These are phyloP conservation scores for Linhomoeus sp. DNA, from an alignment of 2,888 invertebrate genomes.

Conservation along the genomic window DNA sequence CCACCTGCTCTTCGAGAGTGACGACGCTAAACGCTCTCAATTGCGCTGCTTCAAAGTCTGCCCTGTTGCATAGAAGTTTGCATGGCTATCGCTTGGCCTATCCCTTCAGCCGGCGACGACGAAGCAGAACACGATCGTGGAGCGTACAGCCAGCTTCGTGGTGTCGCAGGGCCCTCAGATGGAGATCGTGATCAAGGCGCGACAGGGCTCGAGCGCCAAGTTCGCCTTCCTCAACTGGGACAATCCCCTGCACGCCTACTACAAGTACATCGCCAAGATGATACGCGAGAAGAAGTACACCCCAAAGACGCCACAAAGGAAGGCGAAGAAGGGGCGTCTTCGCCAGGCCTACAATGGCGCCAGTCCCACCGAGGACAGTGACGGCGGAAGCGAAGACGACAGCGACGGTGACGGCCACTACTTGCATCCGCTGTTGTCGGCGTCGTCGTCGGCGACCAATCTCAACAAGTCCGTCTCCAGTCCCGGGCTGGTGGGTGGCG, in stretches of 20 bases:
- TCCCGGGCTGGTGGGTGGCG: too few species aligned
- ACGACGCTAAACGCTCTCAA: too few species aligned
- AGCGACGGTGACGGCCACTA: slow-evolving; percentile 7
- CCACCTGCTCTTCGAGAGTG: background rate
- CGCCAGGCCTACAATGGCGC: too few species aligned
- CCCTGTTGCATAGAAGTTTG: too few species aligned
- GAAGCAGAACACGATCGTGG: slow-evolving; percentile 48
- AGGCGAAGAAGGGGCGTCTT: background rate
- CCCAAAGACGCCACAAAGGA: slow-evolving; percentile 7
- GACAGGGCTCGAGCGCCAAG: slow-evolving; percentile 53
- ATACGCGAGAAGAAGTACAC: slow-evolving; percentile 30
- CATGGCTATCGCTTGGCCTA: too few species aligned
- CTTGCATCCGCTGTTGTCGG: background rate
- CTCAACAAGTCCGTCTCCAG: background rate
- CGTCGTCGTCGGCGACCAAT: background rate
- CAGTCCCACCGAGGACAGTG: background rate
- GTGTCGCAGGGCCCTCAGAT: slow-evolving; percentile 74
- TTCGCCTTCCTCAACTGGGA: slow-evolving; percentile 80
- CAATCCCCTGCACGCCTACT: slow-evolving; percentile 63
- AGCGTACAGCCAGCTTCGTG: slow-evolving; percentile 50
- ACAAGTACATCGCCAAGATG: slow-evolving; percentile 42
- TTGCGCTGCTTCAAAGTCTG: too few species aligned
- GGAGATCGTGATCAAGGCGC: slow-evolving; percentile 94
- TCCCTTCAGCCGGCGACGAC: slow-evolving; percentile 15
- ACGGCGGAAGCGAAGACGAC: slow-evolving; percentile 6